Evolutionary conservation across 2,797 vertebrate genomes (phyloP), one percentile per base, ranked within the genome.

Genomic region (Enteromius unitaeniatus): DNA sequence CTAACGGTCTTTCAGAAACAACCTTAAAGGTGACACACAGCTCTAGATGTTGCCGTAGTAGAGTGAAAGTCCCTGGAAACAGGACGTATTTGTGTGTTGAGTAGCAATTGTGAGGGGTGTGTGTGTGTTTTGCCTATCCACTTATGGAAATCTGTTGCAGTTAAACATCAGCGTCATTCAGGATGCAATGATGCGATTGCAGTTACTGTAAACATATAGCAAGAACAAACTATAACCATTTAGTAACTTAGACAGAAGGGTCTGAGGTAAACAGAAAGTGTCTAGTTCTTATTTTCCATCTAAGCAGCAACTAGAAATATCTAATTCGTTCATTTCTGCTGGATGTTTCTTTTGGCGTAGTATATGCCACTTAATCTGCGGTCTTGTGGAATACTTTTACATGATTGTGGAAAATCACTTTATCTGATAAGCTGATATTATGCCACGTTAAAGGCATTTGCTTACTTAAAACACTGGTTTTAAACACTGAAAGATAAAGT

Each of bases 1-100:
- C 97, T 96, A 94, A 96, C 93, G 89, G 91, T 87, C 93, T 89
- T 88, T 76, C 9, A 88, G 91, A 92, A 92, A 91, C 76, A 78
- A 73, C 26, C 37, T 47, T 26, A 53, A 62, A 85, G 78, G 47
- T 76, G 75, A 45, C 23, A 19, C 40, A 45, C n/a, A 53, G 55
- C 62, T 78, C 15, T 15, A 31, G 31, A 31, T 81, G 76, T 14
- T 13, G 14, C 62, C 82, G 60, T 79, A 45, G 49, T 85, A 51
- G 42, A 73, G 82, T 72, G 3, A 26, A 58, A 26, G 14, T 68
- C 62, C 60, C 64, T 17, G 19, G 62, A 40, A 31, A 23, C n/a
- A 49, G 73, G 42, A 34, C 15, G 26, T 72, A 40, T 51, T 58
- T 77, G 47, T 83, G 37, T 74, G 69, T 37, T 28, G 21, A 80